phyloP scores from a whole-genome alignment of 1,140 invertebrate genomes.

The Pachypsylla venusta region DNA sequence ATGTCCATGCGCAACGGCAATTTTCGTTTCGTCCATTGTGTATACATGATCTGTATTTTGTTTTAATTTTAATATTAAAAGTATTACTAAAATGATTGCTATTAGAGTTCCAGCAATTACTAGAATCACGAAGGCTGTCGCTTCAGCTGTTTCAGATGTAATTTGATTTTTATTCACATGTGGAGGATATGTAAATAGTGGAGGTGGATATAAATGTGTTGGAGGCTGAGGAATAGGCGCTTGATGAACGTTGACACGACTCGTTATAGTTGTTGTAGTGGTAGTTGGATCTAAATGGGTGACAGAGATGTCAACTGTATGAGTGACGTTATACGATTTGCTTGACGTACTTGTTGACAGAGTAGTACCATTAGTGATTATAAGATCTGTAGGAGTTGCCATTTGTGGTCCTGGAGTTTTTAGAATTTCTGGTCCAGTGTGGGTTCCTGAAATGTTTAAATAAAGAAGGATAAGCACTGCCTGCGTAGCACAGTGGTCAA shows the following conservation, averaged over 20 bases:
- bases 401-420: neutral
- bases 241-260: conserved; percentile 19
- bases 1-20: conserved; percentile 33
- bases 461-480: no score
- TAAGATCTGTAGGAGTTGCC: neutral
- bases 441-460: neutral
- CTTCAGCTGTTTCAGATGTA: conserved; percentile 52
- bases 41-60: conserved; percentile 69
- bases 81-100: conserved; percentile 75
- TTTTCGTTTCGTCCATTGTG: conserved; percentile 77
- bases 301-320: conserved; percentile 6
- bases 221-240: conserved; percentile 17
- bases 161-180: conserved; percentile 40
- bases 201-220: conserved; percentile 15
- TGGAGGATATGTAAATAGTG: conserved; percentile 13
- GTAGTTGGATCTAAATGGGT: conserved; percentile 10
- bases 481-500: no score
- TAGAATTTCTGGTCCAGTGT: neutral
- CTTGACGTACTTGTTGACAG: neutral
- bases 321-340: neutral
- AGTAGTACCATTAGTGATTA: neutral
- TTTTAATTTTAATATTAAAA: conserved; percentile 79
- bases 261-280: conserved; percentile 18
- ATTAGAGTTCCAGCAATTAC: conserved; percentile 84
- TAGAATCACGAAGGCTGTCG: conserved; percentile 62